Conservation (phyloP, 2,797 vertebrate genomes). For the Molossus molossus region DNA sequence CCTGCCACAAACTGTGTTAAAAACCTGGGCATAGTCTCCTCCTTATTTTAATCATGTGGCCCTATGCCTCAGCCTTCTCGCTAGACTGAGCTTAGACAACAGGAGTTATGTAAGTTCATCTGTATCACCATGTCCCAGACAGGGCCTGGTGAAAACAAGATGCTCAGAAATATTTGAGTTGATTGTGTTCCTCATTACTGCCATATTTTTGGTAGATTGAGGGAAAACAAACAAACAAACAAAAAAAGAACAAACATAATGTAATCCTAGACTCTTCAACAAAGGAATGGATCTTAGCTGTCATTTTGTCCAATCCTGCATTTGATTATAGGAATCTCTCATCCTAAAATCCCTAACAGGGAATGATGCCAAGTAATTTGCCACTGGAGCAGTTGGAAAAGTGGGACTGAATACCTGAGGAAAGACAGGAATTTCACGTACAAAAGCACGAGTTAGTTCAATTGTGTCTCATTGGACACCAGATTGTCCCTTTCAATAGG, state of each 20-base stretch:
- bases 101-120: neutral
- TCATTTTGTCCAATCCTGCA: constrained; percentile 22
- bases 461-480: neutral
- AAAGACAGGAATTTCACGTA: constrained; percentile 31
- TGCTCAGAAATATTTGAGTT: constrained; percentile 44
- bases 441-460: neutral
- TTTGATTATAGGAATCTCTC: constrained; percentile 45
- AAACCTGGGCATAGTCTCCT: neutral
- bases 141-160: constrained; percentile 5
- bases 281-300: neutral
- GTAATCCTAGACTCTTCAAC: neutral
- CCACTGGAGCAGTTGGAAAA: constrained; percentile 12
- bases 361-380: constrained; percentile 27
- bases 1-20: neutral
- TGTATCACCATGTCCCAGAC: neutral
- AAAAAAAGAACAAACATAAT: neutral
- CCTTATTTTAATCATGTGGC: constrained; percentile 31
- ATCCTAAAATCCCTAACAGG: neutral
- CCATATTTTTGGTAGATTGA: neutral
- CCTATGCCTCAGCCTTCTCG: neutral
- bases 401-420: neutral
- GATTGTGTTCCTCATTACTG: neutral
- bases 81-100: neutral
- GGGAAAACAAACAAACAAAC: neutral
- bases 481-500: neutral